Percentiles rank a stretch among this genome's conserved stretches.
Evolutionary conservation across 2,888 invertebrate genomes (phyloP).

Genomic region (Epinotia demarniana): DNA sequence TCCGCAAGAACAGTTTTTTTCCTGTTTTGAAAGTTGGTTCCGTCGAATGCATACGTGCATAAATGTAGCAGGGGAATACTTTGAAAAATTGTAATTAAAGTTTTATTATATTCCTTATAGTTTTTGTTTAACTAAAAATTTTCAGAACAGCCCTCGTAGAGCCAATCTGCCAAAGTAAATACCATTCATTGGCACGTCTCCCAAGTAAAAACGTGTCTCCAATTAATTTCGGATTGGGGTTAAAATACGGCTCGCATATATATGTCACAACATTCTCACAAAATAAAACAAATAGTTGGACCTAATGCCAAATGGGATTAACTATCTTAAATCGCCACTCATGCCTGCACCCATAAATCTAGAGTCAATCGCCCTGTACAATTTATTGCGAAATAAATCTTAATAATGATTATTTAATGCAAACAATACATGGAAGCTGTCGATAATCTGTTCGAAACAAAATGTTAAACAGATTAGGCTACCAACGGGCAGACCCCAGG

Average conservation of each 20-base stretch:
- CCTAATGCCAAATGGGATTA: constrained; percentile 1
- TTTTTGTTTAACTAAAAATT: no score
- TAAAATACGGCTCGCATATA: background rate
- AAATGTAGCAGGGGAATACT: no score
- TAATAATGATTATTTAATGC: background rate
- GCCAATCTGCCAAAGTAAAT: background rate
- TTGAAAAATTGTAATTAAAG: no score
- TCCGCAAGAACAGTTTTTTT: no score
- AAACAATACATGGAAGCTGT: no score
- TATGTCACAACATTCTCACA: background rate
- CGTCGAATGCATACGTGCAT: no score
- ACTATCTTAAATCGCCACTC: background rate
- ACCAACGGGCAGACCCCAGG: no score
- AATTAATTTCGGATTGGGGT: constrained; percentile 17
- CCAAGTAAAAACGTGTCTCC: constrained; percentile 15
- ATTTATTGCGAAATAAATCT: background rate
- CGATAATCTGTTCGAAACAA: no score
- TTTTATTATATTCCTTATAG: no score
- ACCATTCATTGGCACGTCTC: constrained; percentile 8
- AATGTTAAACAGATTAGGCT: no score
- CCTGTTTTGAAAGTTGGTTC: no score
- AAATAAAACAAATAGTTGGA: background rate
- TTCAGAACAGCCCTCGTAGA: no score
- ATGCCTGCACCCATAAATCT: constrained; percentile 6
- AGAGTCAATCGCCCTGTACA: background rate